These are phyloP conservation scores for Sylvilagus bachmani DNA, from an alignment of 2,113 vertebrate genomes.

Conservation along the genomic window DNA sequence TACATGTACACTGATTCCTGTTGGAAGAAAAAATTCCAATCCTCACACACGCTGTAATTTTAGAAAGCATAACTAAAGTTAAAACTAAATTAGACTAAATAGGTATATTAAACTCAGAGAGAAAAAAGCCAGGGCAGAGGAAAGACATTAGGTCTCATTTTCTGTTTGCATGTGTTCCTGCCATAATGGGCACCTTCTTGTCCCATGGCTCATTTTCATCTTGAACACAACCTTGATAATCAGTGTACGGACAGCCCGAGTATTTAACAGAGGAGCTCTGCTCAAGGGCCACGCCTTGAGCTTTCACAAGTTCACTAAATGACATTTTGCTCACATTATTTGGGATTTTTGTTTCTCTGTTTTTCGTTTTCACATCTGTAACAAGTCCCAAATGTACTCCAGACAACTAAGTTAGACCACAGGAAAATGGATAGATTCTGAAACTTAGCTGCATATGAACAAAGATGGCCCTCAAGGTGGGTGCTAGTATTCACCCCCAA, in stretches of 20 bases:
- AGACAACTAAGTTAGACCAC: constrained; percentile 12
- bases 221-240: constrained; percentile 35
- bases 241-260: background rate
- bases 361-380: constrained; percentile 17
- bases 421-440: constrained; percentile 43
- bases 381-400: constrained; percentile 10
- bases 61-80: constrained; percentile 63
- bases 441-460: constrained; percentile 38
- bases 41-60: constrained; percentile 61
- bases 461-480: background rate
- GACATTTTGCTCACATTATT: constrained; percentile 40
- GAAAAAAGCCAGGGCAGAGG: background rate
- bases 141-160: constrained; percentile 33
- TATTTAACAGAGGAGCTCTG: constrained; percentile 3
- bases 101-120: constrained; percentile 47
- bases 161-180: constrained; percentile 25
- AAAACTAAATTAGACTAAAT: constrained; percentile 67
- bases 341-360: constrained; percentile 29
- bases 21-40: background rate
- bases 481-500: constrained; percentile 30
- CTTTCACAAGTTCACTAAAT: background rate
- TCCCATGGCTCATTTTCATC: constrained; percentile 31
- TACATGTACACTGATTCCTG: background rate
- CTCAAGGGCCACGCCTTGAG: background rate
- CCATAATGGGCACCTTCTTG: background rate